Base-by-base conservation (phyloP, 2,113 vertebrate species). In the Erythrocercus mccallii region DNA sequence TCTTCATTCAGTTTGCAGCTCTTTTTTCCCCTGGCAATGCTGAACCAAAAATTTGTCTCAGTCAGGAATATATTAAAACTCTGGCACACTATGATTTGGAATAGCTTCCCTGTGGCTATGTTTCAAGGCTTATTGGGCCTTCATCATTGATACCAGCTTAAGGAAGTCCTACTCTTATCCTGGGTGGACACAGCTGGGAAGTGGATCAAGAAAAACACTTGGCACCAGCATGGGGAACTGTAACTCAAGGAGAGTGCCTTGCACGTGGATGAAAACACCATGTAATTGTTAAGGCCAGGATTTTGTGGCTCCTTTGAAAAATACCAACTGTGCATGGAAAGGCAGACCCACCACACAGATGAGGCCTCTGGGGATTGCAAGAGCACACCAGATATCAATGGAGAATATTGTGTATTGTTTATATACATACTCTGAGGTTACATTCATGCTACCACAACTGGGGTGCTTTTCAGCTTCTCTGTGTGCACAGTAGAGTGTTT, bases 31-130 rank as follows among this genome's bases (percentile, higher is more conserved):
- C 88, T 77, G 86, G 64, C 22, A 53, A 2, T 50, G n/a, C 45
- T 70, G 50, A 90, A 66, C 45, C 50, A 60, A 90, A 88, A 77
- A 78, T 81, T 93, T 83, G 27, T 86, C 68, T 96, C 88, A 69
- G 82, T 88, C 71, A 60, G 91, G 68, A 96, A 74, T 80, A 42
- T 50, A 86, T 86, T 93, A 90, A 93, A 61, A 62, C 56, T 81
- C 64, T 86, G 76, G 90, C 76, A 74, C 4, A 7, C 35, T 86
- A 50, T 73, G n/a, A 74, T 86, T 96, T 88, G 72, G 76, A 90
- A 86, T 66, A 78, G 68, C 56, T 94, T 88, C 44, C 50, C 47
- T 6, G 10, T 90, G 90, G 45, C 72, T 80, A 10, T 73, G 35
- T 80, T 90, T 90, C 80, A 90, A 9, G 40, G 44, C 69, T 87